These are phyloP conservation scores for Gari tellinella DNA, from an alignment of 2,888 invertebrate genomes.

Conservation along the genomic window DNA sequence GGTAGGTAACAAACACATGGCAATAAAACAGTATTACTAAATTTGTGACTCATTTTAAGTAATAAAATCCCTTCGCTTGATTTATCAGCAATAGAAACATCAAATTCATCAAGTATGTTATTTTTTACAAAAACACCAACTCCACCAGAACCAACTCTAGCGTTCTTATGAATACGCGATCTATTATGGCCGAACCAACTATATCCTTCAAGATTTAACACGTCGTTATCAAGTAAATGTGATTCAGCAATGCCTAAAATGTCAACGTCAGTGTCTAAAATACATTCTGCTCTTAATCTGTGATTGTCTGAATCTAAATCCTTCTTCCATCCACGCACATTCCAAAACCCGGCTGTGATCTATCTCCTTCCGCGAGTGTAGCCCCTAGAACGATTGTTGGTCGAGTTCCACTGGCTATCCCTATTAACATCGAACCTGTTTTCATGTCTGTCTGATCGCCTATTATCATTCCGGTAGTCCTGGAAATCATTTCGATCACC, in stretches of 20 bases:
- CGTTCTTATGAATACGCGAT: constrained; percentile 25
- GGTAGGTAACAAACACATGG: constrained; percentile 43
- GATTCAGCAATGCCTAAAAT: constrained; percentile 31
- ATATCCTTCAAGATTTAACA: constrained; percentile 16
- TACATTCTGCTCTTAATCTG: neutral
- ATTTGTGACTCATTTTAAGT: constrained; percentile 14
- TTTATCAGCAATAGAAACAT: no score
- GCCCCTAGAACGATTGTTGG: no score
- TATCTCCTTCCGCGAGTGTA: no score
- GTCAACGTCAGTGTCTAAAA: constrained; percentile 15
- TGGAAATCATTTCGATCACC: no score
- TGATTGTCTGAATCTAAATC: neutral
- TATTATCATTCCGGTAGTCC: no score
- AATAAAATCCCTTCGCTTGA: no score
- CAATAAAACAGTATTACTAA: neutral
- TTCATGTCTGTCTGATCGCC: no score
- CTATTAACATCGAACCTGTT: no score
- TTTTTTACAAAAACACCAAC: constrained; percentile 25
- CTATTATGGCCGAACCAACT: constrained; percentile 37
- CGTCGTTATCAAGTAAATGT: constrained; percentile 13
- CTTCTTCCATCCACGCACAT: constrained; percentile 6
- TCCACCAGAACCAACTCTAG: constrained; percentile 26
- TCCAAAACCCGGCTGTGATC: constrained; percentile 19
- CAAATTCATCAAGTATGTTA: constrained; percentile 13
- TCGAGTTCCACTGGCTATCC: no score